These are phyloP conservation scores for Calliopum simillimum DNA, from an alignment of 2,888 invertebrate species.

Conservation along the genomic window DNA sequence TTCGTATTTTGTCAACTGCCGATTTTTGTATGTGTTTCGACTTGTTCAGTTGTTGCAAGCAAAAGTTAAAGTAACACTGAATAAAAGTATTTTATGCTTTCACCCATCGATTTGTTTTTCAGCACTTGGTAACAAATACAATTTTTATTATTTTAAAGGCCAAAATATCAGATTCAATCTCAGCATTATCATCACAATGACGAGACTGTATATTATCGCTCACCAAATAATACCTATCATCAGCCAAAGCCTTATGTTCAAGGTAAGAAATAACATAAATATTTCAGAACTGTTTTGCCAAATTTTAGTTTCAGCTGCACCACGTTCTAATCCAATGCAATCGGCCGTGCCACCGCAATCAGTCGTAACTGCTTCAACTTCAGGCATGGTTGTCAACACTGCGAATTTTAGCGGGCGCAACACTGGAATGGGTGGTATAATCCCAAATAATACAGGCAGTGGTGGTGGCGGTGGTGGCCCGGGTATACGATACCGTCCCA, in stretches of 20 bases:
- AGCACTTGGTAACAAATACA: background rate
- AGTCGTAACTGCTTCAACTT: conserved; percentile 59
- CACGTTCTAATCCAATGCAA: conserved; percentile 61
- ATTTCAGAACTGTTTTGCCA: background rate
- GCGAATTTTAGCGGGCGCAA: conserved; percentile 61
- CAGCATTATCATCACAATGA: conserved; percentile 64
- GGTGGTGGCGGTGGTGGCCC: conserved; percentile 53
- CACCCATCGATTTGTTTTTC: too few relatives aligned
- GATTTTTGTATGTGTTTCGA: too few relatives aligned
- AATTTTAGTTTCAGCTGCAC: conserved; percentile 51
- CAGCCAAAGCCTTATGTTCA: conserved; percentile 64
- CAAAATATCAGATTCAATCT: conserved; percentile 62
- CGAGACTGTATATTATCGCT: conserved; percentile 64
- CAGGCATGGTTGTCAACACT: conserved; percentile 60
- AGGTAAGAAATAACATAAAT: conserved; percentile 48
- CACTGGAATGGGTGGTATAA: conserved; percentile 55
- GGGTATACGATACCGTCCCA: conserved; percentile 60
- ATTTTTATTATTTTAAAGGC: conserved; percentile 46
- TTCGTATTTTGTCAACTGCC: too few relatives aligned
- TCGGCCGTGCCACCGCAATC: conserved; percentile 60
- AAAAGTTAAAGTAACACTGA: too few relatives aligned
- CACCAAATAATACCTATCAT: conserved; percentile 61
- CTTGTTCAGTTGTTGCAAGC: too few relatives aligned
- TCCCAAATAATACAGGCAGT: conserved; percentile 54
- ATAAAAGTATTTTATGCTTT: too few relatives aligned